Base-by-base conservation (phyloP, 2,113 vertebrate genomes). In the Tachuris rubrigastra region DNA sequence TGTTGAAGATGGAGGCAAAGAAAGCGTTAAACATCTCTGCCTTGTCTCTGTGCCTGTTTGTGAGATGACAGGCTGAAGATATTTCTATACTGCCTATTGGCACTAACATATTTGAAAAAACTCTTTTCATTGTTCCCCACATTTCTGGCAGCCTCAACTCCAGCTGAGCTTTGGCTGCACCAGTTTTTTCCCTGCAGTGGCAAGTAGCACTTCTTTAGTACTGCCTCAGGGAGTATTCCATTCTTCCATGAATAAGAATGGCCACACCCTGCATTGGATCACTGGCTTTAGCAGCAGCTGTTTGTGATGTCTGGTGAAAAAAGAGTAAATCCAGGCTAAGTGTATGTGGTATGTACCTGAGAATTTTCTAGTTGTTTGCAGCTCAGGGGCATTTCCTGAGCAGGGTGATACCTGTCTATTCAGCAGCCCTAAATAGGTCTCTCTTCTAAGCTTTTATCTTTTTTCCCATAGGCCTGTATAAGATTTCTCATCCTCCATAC, bases 241-340 rank as follows among this genome's bases (percentile, higher is more conserved):
- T 46, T 77, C 46, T 28, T 8, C 23, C 74, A 58, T 9, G 6
- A 0, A 0, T 53, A 52, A 30, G n/a, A 59, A 42, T 25, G 15
- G 35, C 25, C 39, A 23, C 39, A 42, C 4, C 6, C 25, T 30
- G 33, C 19, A 17, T 30, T 53, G 33, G 28, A n/a, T 58, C 44
- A 22, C 31, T 33, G 62, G 28, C 47, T 88, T 71, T 59, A 71
- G 47, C 39, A 75, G n/a, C 19, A 67, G 31, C 39, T 74, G 8
- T 67, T 82, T 28, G 14, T 53, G 37, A 37, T 41, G n/a, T 27
- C 41, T 66, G 16, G 31, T 69, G 44, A 33, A 80, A 80, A 65
- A 60, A 37, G 19, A 76, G 14, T n/a, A 62, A 53, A 71, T 53
- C 12, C 56, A 62, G 42, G 8, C 16, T 68, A 50, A 58, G 16